Evolutionary conservation across 2,797 vertebrate species (phyloP), one percentile per base, ranked within the genome.

Genomic region (Centroberyx gerrardi): DNA sequence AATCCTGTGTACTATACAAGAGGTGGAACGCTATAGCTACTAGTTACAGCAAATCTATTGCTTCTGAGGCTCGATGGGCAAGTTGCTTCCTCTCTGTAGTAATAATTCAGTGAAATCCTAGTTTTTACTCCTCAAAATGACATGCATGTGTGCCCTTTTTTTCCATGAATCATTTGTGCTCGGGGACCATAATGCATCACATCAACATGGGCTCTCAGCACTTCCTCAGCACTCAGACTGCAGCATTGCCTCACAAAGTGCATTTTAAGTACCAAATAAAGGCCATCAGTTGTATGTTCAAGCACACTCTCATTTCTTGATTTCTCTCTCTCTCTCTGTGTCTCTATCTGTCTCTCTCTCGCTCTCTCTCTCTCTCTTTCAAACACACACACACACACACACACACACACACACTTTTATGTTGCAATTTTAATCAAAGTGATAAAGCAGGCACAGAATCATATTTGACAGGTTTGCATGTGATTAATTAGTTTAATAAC

Each of bases 401-500:
- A 53, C 62, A 75, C 55, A 60, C 40, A 63, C 13, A 72, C 36
- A 18, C 69, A 63, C 73, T 68, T 67, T 85, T 78, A 74, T 78
- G 69, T 78, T 88, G 84, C 71, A 77, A 59, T 87, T 87, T 87
- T 89, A 90, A 93, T 94, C 92, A 94, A 88, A 90, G 84, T 84
- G 86, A 88, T 87, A 81, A 94, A 92, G 88, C 53, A 73, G 73
- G 55, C 48, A 68, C 80, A 53, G 78, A 81, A 90, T 90, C 69
- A 76, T 76, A 83, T 88, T 88, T 87, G 91, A 88, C 88, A 90
- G 78, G 82, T 90, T 91, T 93, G 92, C 88, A 91, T 93, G 87
- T 93, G 90, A 93, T 93, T 92, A 94, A 94, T 94, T 93, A 93
- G 89, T 92, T 90, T 89, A 90, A 92, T 93, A 92, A 90, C 82